Percentiles rank a stretch among this genome's conserved stretches.
Evolutionary conservation across 2,888 invertebrate genomes (phyloP).

Genomic region (Sisyra terminalis): DNA sequence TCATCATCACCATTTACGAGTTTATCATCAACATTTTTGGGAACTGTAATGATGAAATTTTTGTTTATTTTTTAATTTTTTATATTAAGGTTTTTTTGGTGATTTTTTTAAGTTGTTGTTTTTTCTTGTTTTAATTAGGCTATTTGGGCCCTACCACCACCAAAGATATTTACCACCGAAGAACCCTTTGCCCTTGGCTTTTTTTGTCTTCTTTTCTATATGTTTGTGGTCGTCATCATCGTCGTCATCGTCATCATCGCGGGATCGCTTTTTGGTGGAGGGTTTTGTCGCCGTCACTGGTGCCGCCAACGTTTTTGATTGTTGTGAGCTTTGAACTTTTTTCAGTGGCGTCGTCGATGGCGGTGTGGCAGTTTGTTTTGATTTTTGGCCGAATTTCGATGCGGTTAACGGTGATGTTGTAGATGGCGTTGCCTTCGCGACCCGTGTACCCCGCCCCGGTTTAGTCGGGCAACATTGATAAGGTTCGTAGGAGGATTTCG

Average conservation of each 20-base stretch:
- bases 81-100: too few species aligned
- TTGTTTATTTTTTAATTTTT: too few species aligned
- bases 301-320: slow-evolving; percentile 8
- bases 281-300: slow-evolving; percentile 11
- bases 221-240: slow-evolving; percentile 26
- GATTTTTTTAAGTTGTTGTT: too few species aligned
- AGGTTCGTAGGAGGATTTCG: slow-evolving; percentile 64
- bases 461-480: slow-evolving; percentile 87
- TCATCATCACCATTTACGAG: too few species aligned
- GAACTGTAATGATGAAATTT: too few species aligned
- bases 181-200: slow-evolving; percentile 57
- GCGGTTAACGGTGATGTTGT: slow-evolving; percentile 2
- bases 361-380: slow-evolving; percentile 10
- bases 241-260: slow-evolving; percentile 10
- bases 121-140: slow-evolving; percentile 11
- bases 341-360: slow-evolving; percentile 9
- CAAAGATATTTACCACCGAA: slow-evolving; percentile 71
- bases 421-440: slow-evolving; percentile 51
- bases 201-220: slow-evolving; percentile 35
- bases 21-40: too few species aligned
- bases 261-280: slow-evolving; percentile 8
- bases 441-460: slow-evolving; percentile 61
- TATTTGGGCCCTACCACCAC: slow-evolving; percentile 52
- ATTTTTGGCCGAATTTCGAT: slow-evolving; percentile 20
- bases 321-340: slow-evolving; percentile 7